Evolutionary conservation across 2,797 vertebrate species (phyloP).

Genomic region (Caiman crocodilus): DNA sequence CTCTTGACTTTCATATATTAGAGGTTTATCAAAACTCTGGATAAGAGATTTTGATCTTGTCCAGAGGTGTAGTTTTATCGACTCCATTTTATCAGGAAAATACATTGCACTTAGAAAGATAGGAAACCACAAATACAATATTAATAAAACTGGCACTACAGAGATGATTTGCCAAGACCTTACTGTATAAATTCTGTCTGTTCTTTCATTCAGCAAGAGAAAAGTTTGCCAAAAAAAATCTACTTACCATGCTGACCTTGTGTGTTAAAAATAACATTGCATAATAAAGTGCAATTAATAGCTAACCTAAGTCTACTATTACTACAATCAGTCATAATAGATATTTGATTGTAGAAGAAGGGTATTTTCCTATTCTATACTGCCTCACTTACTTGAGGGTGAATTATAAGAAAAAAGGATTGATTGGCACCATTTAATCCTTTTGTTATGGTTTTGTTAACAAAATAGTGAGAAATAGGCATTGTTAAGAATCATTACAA

Average conservation of each 20-base stretch:
- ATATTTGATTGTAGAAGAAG: constrained; percentile 28
- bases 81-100: not conserved
- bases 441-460: constrained; percentile 1
- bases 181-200: not conserved
- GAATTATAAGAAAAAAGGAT: constrained; percentile 31
- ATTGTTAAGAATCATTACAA: constrained; percentile 4
- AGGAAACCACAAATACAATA: not conserved
- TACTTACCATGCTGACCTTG: not conserved
- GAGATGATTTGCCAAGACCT: not conserved
- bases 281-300: constrained; percentile 15
- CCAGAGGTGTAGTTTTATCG: not conserved
- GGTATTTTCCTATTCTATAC: not conserved
- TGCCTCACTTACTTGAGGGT: not conserved
- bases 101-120: not conserved
- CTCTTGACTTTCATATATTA: not conserved
- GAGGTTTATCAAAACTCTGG: not conserved
- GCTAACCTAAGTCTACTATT: not conserved
- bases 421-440: constrained; percentile 34
- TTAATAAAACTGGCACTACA: not conserved
- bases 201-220: not conserved
- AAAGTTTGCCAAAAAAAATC: not conserved
- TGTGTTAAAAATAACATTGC: not conserved
- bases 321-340: not conserved
- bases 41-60: not conserved
- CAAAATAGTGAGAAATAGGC: constrained; percentile 25